These are phyloP conservation scores for Sepioteuthis lessoniana DNA, from an alignment of 2,888 invertebrate genomes.

Conservation along the genomic window DNA sequence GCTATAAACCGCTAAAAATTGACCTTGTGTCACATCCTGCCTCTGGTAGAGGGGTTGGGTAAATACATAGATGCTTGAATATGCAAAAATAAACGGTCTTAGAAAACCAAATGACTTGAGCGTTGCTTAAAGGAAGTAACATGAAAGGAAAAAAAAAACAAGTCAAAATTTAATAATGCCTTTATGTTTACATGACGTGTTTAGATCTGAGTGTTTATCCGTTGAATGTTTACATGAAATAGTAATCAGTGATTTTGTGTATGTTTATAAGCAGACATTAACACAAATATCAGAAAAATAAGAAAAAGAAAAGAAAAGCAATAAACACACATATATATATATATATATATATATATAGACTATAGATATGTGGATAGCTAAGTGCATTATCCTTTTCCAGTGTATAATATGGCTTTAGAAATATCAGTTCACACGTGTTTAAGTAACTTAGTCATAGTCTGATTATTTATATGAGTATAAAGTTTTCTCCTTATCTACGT, in stretches of 20 bases:
- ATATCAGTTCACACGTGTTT: not conserved
- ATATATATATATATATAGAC: too few relatives aligned
- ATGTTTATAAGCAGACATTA: not conserved
- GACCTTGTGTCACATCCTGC: too few relatives aligned
- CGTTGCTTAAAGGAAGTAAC: not conserved
- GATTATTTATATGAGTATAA: not conserved
- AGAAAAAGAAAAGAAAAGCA: too few relatives aligned
- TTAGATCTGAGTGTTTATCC: not conserved
- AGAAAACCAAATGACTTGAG: too few relatives aligned
- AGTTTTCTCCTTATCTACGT: not conserved
- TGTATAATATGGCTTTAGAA: not conserved
- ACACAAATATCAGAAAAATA: too few relatives aligned
- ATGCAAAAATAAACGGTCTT: too few relatives aligned
- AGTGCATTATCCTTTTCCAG: not conserved
- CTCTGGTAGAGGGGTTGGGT: too few relatives aligned
- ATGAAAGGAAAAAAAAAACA: not conserved
- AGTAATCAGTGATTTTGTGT: not conserved
- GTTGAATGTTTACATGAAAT: not conserved
- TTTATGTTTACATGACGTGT: not conserved
- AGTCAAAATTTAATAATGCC: not conserved
- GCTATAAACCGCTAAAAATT: too few relatives aligned
- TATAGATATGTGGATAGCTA: not conserved
- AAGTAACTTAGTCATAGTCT: not conserved
- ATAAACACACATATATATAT: too few relatives aligned
- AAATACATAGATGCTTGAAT: too few relatives aligned